A percentile compares a stretch with the other conserved stretches of the same genome.
phyloP scores from a whole-genome alignment of 2,113 vertebrate species.

The Trogon melanurus region DNA sequence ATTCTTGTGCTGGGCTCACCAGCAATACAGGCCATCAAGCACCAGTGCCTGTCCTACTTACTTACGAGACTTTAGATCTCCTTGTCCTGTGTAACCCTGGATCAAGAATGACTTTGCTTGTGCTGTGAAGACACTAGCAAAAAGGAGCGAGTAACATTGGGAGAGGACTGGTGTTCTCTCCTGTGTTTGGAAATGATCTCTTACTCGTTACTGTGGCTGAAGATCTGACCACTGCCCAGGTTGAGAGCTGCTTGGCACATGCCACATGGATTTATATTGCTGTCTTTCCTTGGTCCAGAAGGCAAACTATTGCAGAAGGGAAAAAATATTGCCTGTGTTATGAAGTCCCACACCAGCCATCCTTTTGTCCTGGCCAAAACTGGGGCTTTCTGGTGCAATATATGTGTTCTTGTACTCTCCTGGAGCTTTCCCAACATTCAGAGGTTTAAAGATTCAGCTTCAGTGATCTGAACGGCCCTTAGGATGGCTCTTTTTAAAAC shows the following conservation, averaged over 20 bases:
- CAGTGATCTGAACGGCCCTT: background rate
- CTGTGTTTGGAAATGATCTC: background rate
- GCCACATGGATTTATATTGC: background rate
- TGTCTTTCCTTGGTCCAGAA: background rate
- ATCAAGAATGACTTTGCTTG: background rate
- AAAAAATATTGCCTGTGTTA: background rate
- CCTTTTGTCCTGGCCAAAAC: background rate
- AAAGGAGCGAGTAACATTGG: background rate
- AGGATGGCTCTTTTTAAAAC: background rate
- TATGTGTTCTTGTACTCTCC: rapidly evolving
- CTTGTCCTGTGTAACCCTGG: background rate
- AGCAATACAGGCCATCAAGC: background rate
- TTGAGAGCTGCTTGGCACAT: background rate
- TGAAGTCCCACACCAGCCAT: background rate
- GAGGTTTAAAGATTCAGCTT: background rate
- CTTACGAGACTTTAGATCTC: background rate
- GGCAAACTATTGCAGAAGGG: background rate
- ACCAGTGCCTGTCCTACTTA: background rate
- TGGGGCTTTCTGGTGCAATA: background rate
- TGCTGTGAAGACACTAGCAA: background rate
- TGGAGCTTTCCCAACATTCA: background rate
- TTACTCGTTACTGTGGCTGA: background rate
- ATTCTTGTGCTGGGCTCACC: background rate
- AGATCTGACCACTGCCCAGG: background rate
- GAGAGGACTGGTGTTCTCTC: background rate